These are phyloP conservation scores for Oxyteleia sp. DNA, from an alignment of 2,888 invertebrate species.

Conservation along the genomic window DNA sequence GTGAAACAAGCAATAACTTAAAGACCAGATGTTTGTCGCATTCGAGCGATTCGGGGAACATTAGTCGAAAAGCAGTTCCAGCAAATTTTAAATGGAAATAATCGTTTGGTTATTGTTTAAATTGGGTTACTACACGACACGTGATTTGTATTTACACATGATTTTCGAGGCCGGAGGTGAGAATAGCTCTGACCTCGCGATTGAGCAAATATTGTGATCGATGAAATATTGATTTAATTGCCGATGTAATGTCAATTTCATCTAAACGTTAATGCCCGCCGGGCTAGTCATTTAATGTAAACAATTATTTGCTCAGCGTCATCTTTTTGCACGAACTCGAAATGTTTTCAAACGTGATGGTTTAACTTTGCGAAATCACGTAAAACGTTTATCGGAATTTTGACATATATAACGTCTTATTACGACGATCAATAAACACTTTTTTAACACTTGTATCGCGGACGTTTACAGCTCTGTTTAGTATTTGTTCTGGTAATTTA, in stretches of 20 bases:
- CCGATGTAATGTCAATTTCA: too few relatives aligned
- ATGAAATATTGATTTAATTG: too few relatives aligned
- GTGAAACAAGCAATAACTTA: too few relatives aligned
- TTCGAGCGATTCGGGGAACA: too few relatives aligned
- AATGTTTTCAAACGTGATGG: too few relatives aligned
- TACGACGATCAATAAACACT: slow-evolving; percentile 36
- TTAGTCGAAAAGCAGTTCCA: slow-evolving; percentile 58
- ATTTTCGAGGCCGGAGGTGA: slow-evolving; percentile 31
- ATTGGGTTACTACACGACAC: slow-evolving; percentile 40
- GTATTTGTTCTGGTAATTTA: slow-evolving; percentile 40
- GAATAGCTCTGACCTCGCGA: slow-evolving; percentile 25
- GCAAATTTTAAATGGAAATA: slow-evolving; percentile 63
- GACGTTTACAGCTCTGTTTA: slow-evolving; percentile 47
- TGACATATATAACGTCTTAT: background rate
- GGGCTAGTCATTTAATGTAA: background rate
- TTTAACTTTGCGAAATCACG: too few relatives aligned
- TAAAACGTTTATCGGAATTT: slow-evolving; percentile 4
- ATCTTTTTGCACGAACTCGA: too few relatives aligned
- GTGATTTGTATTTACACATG: slow-evolving; percentile 22
- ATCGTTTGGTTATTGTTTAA: slow-evolving; percentile 48
- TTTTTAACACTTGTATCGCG: slow-evolving; percentile 35
- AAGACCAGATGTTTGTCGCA: too few relatives aligned
- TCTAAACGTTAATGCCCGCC: background rate
- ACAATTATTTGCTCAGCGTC: background rate
- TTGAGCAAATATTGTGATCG: slow-evolving; percentile 18